phyloP scores from a whole-genome alignment of 2,113 vertebrate species.

The Parus major region DNA sequence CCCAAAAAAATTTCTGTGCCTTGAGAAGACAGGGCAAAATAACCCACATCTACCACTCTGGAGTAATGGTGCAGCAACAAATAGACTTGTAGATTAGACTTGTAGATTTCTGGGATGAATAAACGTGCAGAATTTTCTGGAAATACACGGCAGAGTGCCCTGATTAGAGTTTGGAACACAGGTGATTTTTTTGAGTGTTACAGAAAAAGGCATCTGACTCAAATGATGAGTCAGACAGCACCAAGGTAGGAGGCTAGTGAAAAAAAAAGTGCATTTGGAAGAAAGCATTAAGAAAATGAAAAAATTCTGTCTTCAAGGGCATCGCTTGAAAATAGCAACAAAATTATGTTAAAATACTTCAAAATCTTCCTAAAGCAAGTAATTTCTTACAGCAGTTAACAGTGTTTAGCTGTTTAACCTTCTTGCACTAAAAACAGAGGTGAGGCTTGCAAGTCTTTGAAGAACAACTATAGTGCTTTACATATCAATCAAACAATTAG shows the following conservation, averaged over 20 bases:
- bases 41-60: background rate
- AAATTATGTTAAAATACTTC: background rate
- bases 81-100: background rate
- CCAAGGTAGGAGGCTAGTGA: background rate
- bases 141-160: background rate
- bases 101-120: background rate
- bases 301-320: background rate
- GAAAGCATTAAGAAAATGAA: background rate
- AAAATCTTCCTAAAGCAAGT: background rate
- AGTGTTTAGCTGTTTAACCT: background rate
- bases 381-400: background rate
- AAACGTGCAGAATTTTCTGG: background rate
- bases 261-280: background rate
- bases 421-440: background rate
- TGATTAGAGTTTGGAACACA: background rate
- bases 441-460: background rate
- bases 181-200: background rate
- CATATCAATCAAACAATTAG: background rate
- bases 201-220: constrained; percentile 1
- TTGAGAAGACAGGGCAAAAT: background rate
- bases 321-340: background rate
- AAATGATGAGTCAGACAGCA: background rate
- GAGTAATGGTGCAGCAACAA: background rate
- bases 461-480: background rate
- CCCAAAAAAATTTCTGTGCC: background rate